Evolutionary conservation across 2,113 vertebrate genomes (phyloP).

Genomic region (Amazona guildingii): DNA sequence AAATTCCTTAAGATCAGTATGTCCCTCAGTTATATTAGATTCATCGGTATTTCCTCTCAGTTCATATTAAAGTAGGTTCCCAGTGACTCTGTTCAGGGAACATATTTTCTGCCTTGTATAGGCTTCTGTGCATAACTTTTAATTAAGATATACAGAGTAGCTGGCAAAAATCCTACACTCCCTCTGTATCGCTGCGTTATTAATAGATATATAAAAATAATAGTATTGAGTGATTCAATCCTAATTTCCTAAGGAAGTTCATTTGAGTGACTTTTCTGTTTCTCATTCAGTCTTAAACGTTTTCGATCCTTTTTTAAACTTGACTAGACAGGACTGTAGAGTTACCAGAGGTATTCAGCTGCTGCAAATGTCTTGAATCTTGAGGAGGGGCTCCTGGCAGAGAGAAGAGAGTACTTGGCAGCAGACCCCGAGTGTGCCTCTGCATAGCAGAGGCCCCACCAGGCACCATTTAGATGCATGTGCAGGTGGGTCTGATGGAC

Average conservation of each 20-base stretch:
- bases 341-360: neutral
- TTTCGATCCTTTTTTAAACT: neutral
- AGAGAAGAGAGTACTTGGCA: neutral
- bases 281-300: neutral
- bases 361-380: fast-evolving
- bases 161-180: neutral
- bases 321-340: neutral
- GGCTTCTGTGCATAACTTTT: neutral
- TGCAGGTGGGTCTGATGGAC: neutral
- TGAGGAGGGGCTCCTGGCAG: neutral
- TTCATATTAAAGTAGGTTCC: neutral
- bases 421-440: fast-evolving
- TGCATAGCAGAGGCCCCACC: neutral
- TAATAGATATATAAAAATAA: neutral
- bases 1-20: neutral
- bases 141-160: neutral
- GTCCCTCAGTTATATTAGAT: neutral
- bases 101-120: neutral
- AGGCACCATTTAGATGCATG: neutral
- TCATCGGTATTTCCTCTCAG: neutral
- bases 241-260: neutral
- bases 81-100: neutral
- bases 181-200: neutral
- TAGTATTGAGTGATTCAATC: neutral
- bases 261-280: neutral